Evolutionary conservation across 2,113 vertebrate genomes (phyloP), one percentile per base, ranked within the genome.

Genomic region (Dromiciops gliroides): DNA sequence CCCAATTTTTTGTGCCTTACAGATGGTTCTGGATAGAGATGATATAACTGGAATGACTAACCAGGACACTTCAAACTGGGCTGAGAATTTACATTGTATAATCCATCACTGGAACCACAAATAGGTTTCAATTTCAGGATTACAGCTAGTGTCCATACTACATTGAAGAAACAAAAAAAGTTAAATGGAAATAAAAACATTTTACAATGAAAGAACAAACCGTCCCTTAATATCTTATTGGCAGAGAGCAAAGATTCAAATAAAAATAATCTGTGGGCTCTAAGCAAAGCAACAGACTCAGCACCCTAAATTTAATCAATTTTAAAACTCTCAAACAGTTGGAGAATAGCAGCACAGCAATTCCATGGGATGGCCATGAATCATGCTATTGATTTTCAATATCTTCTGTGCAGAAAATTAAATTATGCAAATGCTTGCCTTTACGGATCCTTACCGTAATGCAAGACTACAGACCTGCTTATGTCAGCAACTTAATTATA

Each of bases 341-440:
- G 96, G 97, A 98, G 98, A 98, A 98, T 96, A 93, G 97, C 96
- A 95, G 98, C 98, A 95, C 92, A 96, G 98, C 97, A 97, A 97
- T 96, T 98, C 96, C 97, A 97, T 95, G 96, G 98, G 98, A 97
- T 97, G 98, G 98, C 98, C 99, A 98, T 99, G 99, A 99, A 99
- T 99, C 99, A 99, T 98, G 98, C 98, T 99, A 99, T 98, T 98
- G 99, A 99, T 99, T 99, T 98, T 98, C 99, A 98, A 98, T 99
- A 99, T 98, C 98, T 98, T 98, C 98, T 98, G 97, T 98, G 98
- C 98, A 99, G 98, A 99, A 99, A 99, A 99, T 99, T 98, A 98
- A 99, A 99, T 99, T 99, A 99, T 99, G 99, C 98, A 99, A 98
- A 98, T 98, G 97, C 94, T 96, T 96, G 97, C 94, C 97, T 98